Evolutionary conservation across 2,888 invertebrate species (phyloP), one percentile per base, ranked within the genome.

Genomic region (Lucinisca nassula): DNA sequence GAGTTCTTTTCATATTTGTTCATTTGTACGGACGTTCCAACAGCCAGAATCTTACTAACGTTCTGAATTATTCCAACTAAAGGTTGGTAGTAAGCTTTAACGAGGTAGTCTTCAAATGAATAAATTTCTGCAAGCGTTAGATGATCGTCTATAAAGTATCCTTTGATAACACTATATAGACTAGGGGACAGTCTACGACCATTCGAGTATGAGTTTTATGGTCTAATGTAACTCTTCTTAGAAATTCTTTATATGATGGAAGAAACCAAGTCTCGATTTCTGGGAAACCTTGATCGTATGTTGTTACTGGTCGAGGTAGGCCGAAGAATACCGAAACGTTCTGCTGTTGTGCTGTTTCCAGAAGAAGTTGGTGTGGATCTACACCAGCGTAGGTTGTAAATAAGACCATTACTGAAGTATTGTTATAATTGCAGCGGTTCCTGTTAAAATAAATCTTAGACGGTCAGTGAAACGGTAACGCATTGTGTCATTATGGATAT

Each of bases 281-380:
- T 24, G 58, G 51, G 37, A 8, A 51, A 10, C 82, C 76, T 8
- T 27, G 61, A 12, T 58, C 73, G n/a, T 32, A 55, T n/a, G 74
- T 70, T 45, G 27, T 30, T n/a, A 93, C 92, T 14, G 89, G 87
- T 3, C 88, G 84, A 0, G 95, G 95, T 49, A 94, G 79, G 4
- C 94, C 94, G 49, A 95, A 91, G 84, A 89, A 93, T 32, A 94
- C 94, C 8, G 91, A 92, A 79, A 93, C 91, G 79, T 94, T 94
- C 61, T 81, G 82, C 12, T 80, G 51, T n/a, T 76, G 75, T 27
- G 95, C 95, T 24, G 72, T 85, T 24, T 90, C 38, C 10, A 95
- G 81, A 32, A 94, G 82, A 14, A 94, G 88, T 51, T 85, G 81
- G 72, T 94, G 93, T 0, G 94, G 92, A 76, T 95, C 95, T 1